A percentile compares a stretch with the other conserved stretches of the same genome.
Conservation (phyloP, 2,888 invertebrate species). For the Netelia inedita region DNA sequence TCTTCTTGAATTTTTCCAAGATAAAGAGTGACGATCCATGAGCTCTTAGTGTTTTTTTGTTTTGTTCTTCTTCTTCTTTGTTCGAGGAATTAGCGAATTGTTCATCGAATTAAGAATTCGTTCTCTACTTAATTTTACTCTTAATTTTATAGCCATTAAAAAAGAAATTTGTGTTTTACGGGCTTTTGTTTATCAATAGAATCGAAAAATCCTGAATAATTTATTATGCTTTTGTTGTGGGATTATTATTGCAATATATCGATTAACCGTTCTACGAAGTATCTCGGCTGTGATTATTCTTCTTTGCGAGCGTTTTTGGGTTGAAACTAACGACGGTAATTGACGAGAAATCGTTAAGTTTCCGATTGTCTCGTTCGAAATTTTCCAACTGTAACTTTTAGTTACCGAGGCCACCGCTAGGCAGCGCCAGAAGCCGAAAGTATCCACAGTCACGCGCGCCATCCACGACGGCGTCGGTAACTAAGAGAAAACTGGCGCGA, state of each 20-base stretch:
- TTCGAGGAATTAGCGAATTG: constrained; percentile 4
- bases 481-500: too few species aligned
- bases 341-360: constrained; percentile 33
- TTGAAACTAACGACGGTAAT: constrained; percentile 6
- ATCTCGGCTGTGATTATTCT: constrained; percentile 62
- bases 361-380: not conserved
- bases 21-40: not conserved
- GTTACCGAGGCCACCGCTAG: too few species aligned
- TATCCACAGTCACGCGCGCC: too few species aligned
- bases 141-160: not conserved
- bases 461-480: too few species aligned
- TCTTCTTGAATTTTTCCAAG: not conserved
- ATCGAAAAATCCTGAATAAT: not conserved
- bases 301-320: constrained; percentile 21
- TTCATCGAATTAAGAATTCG: constrained; percentile 26
- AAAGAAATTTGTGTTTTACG: not conserved
- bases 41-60: not conserved
- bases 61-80: not conserved
- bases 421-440: too few species aligned
- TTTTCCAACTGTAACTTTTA: too few species aligned
- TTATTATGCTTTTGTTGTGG: constrained; percentile 2
- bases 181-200: not conserved
- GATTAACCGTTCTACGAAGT: constrained; percentile 50
- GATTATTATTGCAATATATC: constrained; percentile 44
- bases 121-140: constrained; percentile 45